Conservation (phyloP, 2,113 vertebrate genomes). For the Trinectes maculatus region DNA sequence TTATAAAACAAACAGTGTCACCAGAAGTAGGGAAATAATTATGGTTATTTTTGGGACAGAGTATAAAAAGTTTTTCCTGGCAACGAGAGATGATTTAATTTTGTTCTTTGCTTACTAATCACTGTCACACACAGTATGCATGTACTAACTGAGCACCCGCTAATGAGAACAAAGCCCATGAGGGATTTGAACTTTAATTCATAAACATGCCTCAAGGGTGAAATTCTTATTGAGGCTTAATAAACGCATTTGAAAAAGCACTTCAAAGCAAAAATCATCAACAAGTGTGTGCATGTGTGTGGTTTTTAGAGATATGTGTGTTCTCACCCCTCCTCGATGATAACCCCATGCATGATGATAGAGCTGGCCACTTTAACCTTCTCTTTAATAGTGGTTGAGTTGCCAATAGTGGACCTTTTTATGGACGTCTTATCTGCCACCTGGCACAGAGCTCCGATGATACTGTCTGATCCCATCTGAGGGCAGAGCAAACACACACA, state of each 20-base stretch:
- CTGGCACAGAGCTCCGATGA: constrained; percentile 89
- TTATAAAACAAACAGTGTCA: too few relatives aligned
- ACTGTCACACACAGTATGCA: constrained; percentile 11
- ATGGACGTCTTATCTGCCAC: constrained; percentile 93
- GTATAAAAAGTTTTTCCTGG: constrained; percentile 7
- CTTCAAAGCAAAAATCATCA: constrained; percentile 24
- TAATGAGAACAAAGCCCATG: background rate
- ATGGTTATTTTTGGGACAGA: background rate
- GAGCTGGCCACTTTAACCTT: constrained; percentile 94
- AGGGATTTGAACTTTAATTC: constrained; percentile 17
- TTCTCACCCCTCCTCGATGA: constrained; percentile 93
- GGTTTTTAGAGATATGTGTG: constrained; percentile 33
- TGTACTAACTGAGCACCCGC: constrained; percentile 24
- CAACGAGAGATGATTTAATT: background rate
- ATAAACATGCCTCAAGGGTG: constrained; percentile 44
- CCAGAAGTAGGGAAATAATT: background rate
- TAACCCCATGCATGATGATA: constrained; percentile 96
- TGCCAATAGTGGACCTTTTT: constrained; percentile 90
- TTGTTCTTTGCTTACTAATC: constrained; percentile 23
- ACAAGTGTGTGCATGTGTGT: constrained; percentile 14
- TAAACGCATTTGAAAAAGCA: background rate
- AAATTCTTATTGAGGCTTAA: constrained; percentile 14
- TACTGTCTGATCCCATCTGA: constrained; percentile 92
- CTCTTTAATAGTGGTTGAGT: constrained; percentile 86
- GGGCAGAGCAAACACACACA: constrained; percentile 4